phyloP scores from a whole-genome alignment of 2,888 invertebrate genomes.

The Calameuta filiformis region DNA sequence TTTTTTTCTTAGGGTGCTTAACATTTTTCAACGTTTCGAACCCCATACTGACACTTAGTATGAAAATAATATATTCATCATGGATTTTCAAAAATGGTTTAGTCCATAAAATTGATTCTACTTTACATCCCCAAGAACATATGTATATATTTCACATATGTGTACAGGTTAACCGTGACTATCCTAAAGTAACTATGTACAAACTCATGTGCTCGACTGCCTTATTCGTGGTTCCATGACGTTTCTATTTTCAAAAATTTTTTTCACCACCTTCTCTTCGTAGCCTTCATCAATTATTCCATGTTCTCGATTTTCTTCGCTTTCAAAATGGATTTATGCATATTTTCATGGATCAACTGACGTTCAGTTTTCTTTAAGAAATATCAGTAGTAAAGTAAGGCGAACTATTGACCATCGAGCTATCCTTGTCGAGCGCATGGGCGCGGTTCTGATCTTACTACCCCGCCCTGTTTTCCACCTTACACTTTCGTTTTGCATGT shows the following conservation, averaged over 20 bases:
- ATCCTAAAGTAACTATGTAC: background rate
- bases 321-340: background rate
- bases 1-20: background rate
- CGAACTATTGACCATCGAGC: slow-evolving; percentile 23
- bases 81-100: background rate
- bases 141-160: background rate
- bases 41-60: background rate
- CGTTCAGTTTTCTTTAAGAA: background rate
- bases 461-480: background rate
- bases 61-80: background rate
- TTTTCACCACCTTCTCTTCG: background rate
- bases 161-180: background rate
- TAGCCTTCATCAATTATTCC: background rate
- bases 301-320: background rate
- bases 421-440: slow-evolving; percentile 37
- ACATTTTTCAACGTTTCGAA: background rate
- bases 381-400: slow-evolving; percentile 1
- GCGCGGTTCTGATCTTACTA: slow-evolving; percentile 36
- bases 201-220: background rate
- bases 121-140: background rate
- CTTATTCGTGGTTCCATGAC: background rate
- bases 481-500: background rate
- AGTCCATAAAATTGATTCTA: background rate
- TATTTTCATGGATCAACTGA: background rate
- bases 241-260: background rate